Conservation (phyloP, 2,797 vertebrate genomes). For the Myotis daubentonii region DNA sequence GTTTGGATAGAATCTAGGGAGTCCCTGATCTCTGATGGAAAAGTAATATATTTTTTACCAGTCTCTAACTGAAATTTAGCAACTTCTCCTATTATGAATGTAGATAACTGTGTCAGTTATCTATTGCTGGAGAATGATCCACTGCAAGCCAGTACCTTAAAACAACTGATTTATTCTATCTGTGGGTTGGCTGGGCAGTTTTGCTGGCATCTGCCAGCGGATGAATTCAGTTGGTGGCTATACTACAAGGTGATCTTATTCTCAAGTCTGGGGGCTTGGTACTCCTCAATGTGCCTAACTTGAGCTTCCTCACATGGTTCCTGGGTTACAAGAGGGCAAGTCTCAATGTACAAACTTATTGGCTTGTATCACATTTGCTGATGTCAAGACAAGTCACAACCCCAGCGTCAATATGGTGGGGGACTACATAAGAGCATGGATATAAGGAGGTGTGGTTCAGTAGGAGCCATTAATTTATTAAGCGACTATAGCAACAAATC, state of each 20-base stretch:
- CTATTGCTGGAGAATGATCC: background rate
- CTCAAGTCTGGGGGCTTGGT: background rate
- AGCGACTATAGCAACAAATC: background rate
- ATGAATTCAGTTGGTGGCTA: background rate
- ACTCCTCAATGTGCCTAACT: background rate
- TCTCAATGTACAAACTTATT: background rate
- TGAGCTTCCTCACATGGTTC: background rate
- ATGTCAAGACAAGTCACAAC: constrained; percentile 14
- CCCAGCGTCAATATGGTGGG: background rate
- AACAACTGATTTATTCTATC: background rate
- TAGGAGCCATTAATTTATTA: constrained; percentile 34
- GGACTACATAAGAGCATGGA: background rate
- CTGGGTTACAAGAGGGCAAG: constrained; percentile 4
- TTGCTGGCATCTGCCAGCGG: background rate
- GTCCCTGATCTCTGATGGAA: background rate
- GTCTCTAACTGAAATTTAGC: background rate
- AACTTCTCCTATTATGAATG: constrained; percentile 31
- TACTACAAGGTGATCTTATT: background rate
- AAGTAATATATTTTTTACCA: background rate
- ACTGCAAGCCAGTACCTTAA: constrained; percentile 15
- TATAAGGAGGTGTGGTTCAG: background rate
- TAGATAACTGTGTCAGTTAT: background rate
- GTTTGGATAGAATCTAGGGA: constrained; percentile 2
- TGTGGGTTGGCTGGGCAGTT: background rate
- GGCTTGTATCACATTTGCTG: constrained; percentile 23